Base-by-base conservation (phyloP, 1,140 invertebrate genomes). In the Euura lappo region DNA sequence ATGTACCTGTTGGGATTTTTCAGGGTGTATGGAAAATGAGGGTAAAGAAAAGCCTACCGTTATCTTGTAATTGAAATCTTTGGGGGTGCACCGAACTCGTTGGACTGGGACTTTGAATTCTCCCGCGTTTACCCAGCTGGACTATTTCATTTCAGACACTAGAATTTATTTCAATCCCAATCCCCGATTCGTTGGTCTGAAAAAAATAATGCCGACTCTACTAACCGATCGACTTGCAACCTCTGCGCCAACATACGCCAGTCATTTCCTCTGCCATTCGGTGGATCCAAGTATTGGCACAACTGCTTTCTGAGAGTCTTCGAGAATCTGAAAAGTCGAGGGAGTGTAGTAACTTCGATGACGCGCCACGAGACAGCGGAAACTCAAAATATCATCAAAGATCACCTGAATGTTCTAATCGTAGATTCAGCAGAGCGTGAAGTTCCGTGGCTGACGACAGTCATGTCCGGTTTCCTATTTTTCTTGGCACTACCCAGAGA, bases 191-290 rank as follows among this genome's bases (percentile, higher is more conserved):
- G 51, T 60, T 3, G 6, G 13, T 60, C 13, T 60, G 51, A 60
- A 60, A 28, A 28, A 28, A 28, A 28, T 28, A 28, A 28, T 28
- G 28, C 28, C 51, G 13, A n/a, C 5, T 4, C 51, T 11, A 60
- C 51, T 60, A 60, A 60, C 51, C 51, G 51, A 89, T 97, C 95
- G 44, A 96, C 94, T 78, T 92, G 92, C 4, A 97, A 88, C 77
- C 92, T 91, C 79, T 94, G 91, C 45, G 96, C 95, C 69, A 97
- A 87, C 88, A 96, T 92, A 72, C 96, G 90, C 96, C 96, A 97
- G 83, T 97, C 96, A 81, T 95, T 96, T 43, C 95, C 95, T 76
- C 94, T 90, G 0, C 92, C 89, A 77, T 94, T 94, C 2, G 95
- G 95, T 11, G 94, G 93, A 87, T 97, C 96, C 71, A 97, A 85